Percentiles rank a stretch among this genome's conserved stretches.
Evolutionary conservation across 2,797 vertebrate species (phyloP).

Genomic region (Mallotus villosus): DNA sequence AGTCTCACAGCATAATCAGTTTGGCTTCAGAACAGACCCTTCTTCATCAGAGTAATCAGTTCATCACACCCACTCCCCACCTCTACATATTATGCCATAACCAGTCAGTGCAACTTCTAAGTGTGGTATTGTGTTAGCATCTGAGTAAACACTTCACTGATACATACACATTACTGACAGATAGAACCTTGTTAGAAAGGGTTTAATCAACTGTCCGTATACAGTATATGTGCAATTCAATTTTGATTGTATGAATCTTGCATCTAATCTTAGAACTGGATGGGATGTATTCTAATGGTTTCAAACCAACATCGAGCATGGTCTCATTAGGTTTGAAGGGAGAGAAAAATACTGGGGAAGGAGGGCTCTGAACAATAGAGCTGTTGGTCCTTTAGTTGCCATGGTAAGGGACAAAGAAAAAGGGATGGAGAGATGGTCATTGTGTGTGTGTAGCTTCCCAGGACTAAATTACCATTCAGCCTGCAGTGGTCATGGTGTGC

Average conservation of each 20-base stretch:
- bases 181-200: not conserved
- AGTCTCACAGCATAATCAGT: slow-evolving; percentile 6
- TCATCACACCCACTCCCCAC: not conserved
- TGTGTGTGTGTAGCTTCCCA: slow-evolving; percentile 41
- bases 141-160: not conserved
- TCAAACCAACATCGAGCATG: not conserved
- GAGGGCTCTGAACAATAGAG: not conserved
- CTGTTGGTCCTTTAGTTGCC: slow-evolving; percentile 51
- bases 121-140: too few relatives aligned
- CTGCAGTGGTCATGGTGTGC: slow-evolving; percentile 29
- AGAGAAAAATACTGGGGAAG: not conserved
- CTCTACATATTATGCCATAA: not conserved
- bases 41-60: not conserved
- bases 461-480: slow-evolving; percentile 60
- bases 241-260: not conserved
- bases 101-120: not conserved
- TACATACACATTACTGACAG: not conserved
- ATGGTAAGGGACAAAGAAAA: slow-evolving; percentile 53
- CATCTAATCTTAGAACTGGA: not conserved
- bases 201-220: not conserved
- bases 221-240: not conserved
- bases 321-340: not conserved
- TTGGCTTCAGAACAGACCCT: slow-evolving; percentile 1
- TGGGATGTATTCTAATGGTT: not conserved
- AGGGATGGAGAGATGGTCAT: slow-evolving; percentile 13